These are phyloP conservation scores for Nestor notabilis DNA, from an alignment of 2,113 vertebrate genomes.

Conservation along the genomic window DNA sequence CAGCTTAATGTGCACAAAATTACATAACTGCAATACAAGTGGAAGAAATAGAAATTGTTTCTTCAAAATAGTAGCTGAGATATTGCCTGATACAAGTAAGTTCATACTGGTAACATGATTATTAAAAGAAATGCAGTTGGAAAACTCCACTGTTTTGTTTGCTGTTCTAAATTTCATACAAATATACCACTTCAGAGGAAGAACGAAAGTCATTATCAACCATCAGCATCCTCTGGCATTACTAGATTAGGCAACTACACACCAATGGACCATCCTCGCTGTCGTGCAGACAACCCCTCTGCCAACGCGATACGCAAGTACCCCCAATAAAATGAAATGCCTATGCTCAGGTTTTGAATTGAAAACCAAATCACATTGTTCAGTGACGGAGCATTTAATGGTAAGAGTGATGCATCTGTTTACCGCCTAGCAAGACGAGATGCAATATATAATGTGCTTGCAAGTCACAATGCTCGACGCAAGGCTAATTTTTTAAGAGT, in stretches of 20 bases:
- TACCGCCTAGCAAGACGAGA: rapidly evolving
- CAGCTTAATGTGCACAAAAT: background rate
- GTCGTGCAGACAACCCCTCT: background rate
- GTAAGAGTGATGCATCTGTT: rapidly evolving
- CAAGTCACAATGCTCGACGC: rapidly evolving
- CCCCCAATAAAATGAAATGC: rapidly evolving
- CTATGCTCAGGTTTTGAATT: rapidly evolving
- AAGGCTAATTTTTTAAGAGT: background rate
- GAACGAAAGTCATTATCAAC: background rate
- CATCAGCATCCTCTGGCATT: background rate
- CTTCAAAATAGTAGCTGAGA: rapidly evolving
- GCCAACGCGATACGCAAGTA: rapidly evolving
- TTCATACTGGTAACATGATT: rapidly evolving
- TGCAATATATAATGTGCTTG: rapidly evolving
- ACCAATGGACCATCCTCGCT: rapidly evolving
- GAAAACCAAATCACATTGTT: rapidly evolving
- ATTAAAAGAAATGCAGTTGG: background rate
- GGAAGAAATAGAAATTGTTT: background rate
- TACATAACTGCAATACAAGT: rapidly evolving
- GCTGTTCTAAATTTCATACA: background rate
- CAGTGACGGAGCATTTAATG: rapidly evolving
- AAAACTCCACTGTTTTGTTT: background rate
- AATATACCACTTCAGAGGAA: background rate
- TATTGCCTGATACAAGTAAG: background rate
- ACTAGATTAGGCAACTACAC: background rate